Evolutionary conservation across 2,113 vertebrate genomes (phyloP).

Genomic region (Heterotis niloticus): DNA sequence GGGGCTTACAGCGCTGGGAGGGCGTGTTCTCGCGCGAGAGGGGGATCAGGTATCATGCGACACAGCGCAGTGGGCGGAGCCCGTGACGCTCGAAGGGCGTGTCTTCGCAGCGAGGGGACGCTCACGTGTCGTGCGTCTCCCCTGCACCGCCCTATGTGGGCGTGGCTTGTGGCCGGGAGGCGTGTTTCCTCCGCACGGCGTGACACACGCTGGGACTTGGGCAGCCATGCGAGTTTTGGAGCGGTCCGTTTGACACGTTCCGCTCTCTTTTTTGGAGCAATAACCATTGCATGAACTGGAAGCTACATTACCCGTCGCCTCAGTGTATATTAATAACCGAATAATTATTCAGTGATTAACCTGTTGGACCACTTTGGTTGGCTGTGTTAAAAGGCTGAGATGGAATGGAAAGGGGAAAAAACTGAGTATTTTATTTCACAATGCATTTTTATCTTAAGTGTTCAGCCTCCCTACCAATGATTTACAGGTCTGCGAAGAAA

Average conservation of each 20-base stretch:
- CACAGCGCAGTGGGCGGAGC: too few species aligned
- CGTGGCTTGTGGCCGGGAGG: not conserved
- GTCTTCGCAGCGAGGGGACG: too few species aligned
- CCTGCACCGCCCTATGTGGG: not conserved
- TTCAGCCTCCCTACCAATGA: not conserved
- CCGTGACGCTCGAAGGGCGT: too few species aligned
- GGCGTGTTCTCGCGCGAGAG: not conserved
- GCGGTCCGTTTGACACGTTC: too few species aligned
- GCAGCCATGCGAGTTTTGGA: not conserved
- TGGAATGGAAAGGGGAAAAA: not conserved
- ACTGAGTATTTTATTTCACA: not conserved
- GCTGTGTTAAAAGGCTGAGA: not conserved
- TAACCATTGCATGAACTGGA: too few species aligned
- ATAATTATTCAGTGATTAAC: not conserved
- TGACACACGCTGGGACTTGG: not conserved
- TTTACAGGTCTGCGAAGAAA: conserved; percentile 6
- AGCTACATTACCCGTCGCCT: too few species aligned
- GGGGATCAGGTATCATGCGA: not conserved
- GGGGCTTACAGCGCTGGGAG: conserved; percentile 28
- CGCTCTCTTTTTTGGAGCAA: too few species aligned
- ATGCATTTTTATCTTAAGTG: not conserved
- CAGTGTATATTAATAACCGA: not conserved
- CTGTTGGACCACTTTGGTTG: not conserved
- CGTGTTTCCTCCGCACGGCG: not conserved
- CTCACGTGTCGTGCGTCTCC: too few species aligned